Conservation (phyloP, 1,140 invertebrate species). For the Meloidogyne hapla region DNA sequence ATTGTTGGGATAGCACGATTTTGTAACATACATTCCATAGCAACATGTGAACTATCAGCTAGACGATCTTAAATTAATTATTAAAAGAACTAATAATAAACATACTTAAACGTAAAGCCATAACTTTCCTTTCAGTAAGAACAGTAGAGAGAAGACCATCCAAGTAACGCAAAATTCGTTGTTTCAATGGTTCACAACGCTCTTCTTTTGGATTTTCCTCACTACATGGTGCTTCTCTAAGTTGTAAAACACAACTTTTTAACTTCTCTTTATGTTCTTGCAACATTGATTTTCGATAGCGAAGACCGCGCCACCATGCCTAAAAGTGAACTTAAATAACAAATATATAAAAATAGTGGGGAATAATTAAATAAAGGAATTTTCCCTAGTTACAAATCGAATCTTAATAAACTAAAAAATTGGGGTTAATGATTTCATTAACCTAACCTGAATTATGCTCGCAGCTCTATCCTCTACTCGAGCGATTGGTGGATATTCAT, state of each 20-base stretch:
- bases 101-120: slow-evolving; percentile 25
- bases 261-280: slow-evolving; percentile 14
- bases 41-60: slow-evolving; percentile 22
- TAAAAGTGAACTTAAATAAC: too few species aligned
- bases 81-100: background rate
- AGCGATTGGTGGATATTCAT: background rate
- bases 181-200: slow-evolving; percentile 18
- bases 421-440: background rate
- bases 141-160: slow-evolving; percentile 17
- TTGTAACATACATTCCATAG: slow-evolving; percentile 20
- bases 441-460: slow-evolving; percentile 12
- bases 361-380: background rate
- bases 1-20: background rate
- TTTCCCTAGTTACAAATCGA: too few species aligned
- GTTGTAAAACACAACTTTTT: slow-evolving; percentile 10
- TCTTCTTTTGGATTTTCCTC: slow-evolving; percentile 29
- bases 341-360: background rate
- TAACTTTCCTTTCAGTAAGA: slow-evolving; percentile 25
- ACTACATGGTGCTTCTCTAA: slow-evolving; percentile 17
- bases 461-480: background rate
- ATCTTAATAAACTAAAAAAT: too few species aligned
- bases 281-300: slow-evolving; percentile 10
- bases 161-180: slow-evolving; percentile 11
- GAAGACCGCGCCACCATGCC: slow-evolving; percentile 27
- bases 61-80: slow-evolving; percentile 22